Evolutionary conservation across 2,797 vertebrate species (phyloP), one percentile per base, ranked within the genome.

Genomic region (Mus spretus): DNA sequence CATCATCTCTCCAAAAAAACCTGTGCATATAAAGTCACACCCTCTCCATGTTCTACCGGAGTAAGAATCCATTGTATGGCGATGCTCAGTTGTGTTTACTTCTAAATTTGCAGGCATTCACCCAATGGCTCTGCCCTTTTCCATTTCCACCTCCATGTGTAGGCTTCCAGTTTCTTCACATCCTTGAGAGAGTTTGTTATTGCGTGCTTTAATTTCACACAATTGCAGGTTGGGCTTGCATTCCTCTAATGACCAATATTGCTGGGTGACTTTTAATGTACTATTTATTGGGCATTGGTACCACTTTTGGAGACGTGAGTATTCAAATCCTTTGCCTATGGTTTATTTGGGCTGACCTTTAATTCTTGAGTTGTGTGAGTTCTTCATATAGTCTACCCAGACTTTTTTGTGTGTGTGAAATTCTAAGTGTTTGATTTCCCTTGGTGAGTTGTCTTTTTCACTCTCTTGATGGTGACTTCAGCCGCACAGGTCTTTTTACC

Each of bases 391-490:
- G 11, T 93, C 19, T 83, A 90, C 14, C 19, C 31, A 34, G 12
- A 65, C 57, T 40, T 24, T 3, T 70, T 9, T 93, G 26, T 65
- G 47, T 47, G 47, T 57, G 14, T 57, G 44, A 44, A 44, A 44
- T 44, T 44, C 44, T 44, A 44, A 44, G 44, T 44, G 44, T 44
- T 44, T 44, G 44, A 61, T 70, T 86, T n/a, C 31, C 47, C 74
- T 91, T 67, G n/a, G 1, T 82, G 34, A 74, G 11, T 61, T 91
- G 19, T 90, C 26, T 86, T 95, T 95, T 92, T 82, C 47, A 55
- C 14, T 75, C 87, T 89, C 28, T 47, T 86, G 11, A 59, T 78
- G 37, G n/a, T 57, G 12, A 90, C 70, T 65, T 95, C 82, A 65
- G n/a, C n/a, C 40, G 28, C 14, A 77, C 44, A 75, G 80, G 44